Percentiles rank a stretch among this genome's conserved stretches.
phyloP scores from a whole-genome alignment of 2,888 invertebrate genomes.

The Aphidoletes aphidimyza region DNA sequence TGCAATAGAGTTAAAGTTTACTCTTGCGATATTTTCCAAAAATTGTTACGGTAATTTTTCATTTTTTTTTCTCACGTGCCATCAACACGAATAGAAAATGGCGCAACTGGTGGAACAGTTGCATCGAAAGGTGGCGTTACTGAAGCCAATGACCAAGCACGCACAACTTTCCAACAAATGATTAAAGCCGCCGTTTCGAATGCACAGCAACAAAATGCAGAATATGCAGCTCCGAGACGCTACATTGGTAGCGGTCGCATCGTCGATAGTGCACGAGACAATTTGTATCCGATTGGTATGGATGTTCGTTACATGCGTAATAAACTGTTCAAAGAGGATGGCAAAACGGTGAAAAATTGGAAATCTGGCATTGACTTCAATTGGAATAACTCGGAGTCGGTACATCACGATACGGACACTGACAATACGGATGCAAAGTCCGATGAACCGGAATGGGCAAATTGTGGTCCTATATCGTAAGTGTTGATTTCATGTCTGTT shows the following conservation, averaged over 20 bases:
- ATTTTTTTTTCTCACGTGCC: background rate
- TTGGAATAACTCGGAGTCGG: background rate
- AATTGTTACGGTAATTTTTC: background rate
- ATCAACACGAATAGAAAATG: background rate
- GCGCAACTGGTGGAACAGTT: background rate
- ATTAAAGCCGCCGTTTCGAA: constrained; percentile 22
- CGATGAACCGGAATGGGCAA: constrained; percentile 48
- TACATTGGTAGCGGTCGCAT: constrained; percentile 51
- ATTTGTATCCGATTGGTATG: constrained; percentile 11
- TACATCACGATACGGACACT: background rate
- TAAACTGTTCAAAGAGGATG: constrained; percentile 41
- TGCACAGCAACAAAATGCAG: constrained; percentile 44
- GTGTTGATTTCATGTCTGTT: background rate
- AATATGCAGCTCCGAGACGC: constrained; percentile 12
- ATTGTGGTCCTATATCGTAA: constrained; percentile 2
- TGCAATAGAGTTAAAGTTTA: background rate
- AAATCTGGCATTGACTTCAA: background rate
- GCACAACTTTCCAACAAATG: constrained; percentile 21
- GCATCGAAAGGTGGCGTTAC: background rate
- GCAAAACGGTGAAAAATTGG: constrained; percentile 40
- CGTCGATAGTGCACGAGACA: no score
- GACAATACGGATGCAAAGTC: constrained; percentile 30
- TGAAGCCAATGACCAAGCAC: background rate
- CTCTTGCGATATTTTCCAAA: background rate
- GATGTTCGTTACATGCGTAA: constrained; percentile 52